These are phyloP conservation scores for Brevimyrus niger DNA, from an alignment of 2,113 vertebrate species.

Conservation along the genomic window DNA sequence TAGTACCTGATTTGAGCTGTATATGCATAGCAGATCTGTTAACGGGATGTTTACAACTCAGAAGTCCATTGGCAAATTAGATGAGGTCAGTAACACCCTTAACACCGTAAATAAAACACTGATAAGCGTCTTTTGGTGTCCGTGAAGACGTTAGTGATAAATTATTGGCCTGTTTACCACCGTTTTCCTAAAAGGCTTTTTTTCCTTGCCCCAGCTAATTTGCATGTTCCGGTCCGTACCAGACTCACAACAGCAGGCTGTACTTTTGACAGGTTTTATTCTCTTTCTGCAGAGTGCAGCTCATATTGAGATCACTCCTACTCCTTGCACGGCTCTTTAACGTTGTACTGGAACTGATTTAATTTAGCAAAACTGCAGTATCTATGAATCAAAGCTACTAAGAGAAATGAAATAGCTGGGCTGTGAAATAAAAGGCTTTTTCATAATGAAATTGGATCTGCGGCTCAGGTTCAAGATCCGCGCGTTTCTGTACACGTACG, in stretches of 20 bases:
- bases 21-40: background rate
- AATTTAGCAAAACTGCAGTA: background rate
- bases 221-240: background rate
- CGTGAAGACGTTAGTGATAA: background rate
- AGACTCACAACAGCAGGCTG: background rate
- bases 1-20: background rate
- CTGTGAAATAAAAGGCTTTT: background rate
- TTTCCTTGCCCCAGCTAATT: background rate
- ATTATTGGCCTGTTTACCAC: background rate
- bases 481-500: background rate
- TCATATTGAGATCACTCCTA: background rate
- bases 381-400: background rate
- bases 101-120: background rate
- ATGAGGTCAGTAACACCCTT: background rate
- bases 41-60: background rate
- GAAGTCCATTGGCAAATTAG: background rate
- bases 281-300: background rate
- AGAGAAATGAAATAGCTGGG: background rate
- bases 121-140: background rate
- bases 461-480: background rate
- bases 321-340: background rate
- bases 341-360: background rate
- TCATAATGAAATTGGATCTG: background rate
- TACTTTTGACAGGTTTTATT: background rate
- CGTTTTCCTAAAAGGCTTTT: background rate